Conservation (phyloP, 92 coral and sea anemone genomes). For the Plumapathes pennacea region DNA sequence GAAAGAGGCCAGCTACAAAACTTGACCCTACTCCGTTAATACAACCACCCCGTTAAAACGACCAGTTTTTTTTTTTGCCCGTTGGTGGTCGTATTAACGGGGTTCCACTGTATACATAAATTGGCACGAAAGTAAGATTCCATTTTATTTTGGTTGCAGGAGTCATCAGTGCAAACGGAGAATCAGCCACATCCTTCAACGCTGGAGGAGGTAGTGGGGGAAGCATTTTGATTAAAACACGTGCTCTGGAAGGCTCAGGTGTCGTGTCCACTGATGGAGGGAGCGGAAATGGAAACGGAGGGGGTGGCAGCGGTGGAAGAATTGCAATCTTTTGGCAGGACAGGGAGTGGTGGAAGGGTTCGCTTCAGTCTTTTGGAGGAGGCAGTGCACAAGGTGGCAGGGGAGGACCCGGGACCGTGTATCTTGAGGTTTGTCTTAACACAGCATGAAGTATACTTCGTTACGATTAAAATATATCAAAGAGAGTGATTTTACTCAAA, state of each 20-base stretch:
- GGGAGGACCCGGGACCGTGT: conserved; percentile 90
- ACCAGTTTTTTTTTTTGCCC: too few species aligned
- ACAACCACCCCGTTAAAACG: too few species aligned
- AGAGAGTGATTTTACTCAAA: too few species aligned
- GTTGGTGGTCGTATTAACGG: too few species aligned
- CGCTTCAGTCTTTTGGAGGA: conserved; percentile 82
- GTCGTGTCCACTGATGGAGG: conserved; percentile 89
- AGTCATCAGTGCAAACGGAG: conserved; percentile 70
- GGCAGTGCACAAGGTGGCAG: conserved; percentile 57
- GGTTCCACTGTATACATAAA: too few species aligned
- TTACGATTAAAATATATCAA: too few species aligned
- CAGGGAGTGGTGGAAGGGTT: conserved; percentile 97
- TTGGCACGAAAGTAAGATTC: too few species aligned
- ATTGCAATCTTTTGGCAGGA: conserved; percentile 91
- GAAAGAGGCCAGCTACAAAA: too few species aligned
- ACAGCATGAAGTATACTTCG: too few species aligned
- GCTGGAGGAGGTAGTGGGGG: conserved; percentile 99
- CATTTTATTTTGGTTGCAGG: too few species aligned
- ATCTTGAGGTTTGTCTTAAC: conserved; percentile 90
- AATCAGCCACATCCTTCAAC: conserved; percentile 35
- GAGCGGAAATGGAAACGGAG: conserved; percentile 68
- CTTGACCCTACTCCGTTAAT: too few species aligned
- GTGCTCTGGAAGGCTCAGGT: conserved; percentile 91
- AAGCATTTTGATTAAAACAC: conserved; percentile 75
- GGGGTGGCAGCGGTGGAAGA: conserved; percentile 96